Percentiles rank a stretch among this genome's conserved stretches.
Conservation (phyloP, 2,797 vertebrate genomes). For the Onychomys leucogaster region DNA sequence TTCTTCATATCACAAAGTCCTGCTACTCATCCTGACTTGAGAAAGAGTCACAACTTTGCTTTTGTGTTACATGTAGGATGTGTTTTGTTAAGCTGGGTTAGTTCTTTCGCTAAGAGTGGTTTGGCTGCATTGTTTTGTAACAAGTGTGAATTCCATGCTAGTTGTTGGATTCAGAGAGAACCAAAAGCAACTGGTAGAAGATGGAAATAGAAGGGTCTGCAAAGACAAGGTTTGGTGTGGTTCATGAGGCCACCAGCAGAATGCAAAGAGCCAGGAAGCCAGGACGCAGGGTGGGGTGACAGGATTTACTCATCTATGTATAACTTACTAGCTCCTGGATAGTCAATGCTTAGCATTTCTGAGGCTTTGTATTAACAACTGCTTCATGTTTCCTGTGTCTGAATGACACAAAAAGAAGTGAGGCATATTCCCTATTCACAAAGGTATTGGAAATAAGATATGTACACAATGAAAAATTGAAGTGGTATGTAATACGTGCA, state of each 20-base stretch:
- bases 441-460: not conserved
- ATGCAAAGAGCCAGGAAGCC: not conserved
- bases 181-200: not conserved
- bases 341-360: not conserved
- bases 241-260: not conserved
- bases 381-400: not conserved
- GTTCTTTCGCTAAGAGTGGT: not conserved
- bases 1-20: conserved; percentile 46
- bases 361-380: not conserved
- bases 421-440: not conserved
- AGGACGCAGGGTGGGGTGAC: rapidly evolving
- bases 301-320: rapidly evolving
- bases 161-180: not conserved
- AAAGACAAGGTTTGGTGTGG: not conserved
- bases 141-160: conserved; percentile 20
- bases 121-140: conserved; percentile 1
- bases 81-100: conserved; percentile 31
- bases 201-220: not conserved
- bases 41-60: not conserved
- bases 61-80: not conserved
- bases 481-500: not conserved
- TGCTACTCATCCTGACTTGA: conserved; percentile 32
- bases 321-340: not conserved
- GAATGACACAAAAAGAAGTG: not conserved
- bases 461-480: not conserved